These are phyloP conservation scores for Sula dactylatra DNA, from an alignment of 2,113 vertebrate species.

Conservation along the genomic window DNA sequence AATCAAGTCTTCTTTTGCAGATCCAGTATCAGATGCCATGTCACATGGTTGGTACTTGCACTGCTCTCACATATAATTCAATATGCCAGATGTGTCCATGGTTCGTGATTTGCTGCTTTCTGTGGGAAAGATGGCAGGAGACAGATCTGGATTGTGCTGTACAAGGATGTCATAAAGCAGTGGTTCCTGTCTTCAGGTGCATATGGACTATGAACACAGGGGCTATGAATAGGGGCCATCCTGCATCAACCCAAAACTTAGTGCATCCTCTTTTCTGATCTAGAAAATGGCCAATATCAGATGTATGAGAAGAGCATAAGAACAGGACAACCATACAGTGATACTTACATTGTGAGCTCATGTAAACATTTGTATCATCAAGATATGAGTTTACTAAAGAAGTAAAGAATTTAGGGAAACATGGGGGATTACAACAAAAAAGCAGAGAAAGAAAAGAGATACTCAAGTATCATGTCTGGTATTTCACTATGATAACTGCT, in stretches of 20 bases:
- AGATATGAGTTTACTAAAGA: background rate
- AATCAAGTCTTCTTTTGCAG: background rate
- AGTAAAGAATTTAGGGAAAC: background rate
- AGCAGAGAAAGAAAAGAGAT: background rate
- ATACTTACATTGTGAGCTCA: background rate
- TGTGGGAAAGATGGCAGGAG: background rate
- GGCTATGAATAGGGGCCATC: background rate
- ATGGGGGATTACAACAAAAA: background rate
- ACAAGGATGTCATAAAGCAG: background rate
- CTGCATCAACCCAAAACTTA: background rate
- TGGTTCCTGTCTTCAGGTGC: background rate
- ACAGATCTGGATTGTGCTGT: background rate
- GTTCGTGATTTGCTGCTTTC: background rate
- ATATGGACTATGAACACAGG: background rate
- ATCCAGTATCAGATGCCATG: rapidly evolving
- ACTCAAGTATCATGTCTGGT: background rate
- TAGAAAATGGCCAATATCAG: background rate
- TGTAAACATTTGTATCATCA: background rate
- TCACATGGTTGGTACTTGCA: background rate
- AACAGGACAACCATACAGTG: background rate
- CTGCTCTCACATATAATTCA: background rate
- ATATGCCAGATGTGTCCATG: background rate
- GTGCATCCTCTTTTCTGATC: background rate
- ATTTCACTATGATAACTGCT: background rate
- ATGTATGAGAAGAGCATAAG: background rate